Conservation (phyloP, 2,888 invertebrate genomes). For the Caenorhabditis wallacei region DNA sequence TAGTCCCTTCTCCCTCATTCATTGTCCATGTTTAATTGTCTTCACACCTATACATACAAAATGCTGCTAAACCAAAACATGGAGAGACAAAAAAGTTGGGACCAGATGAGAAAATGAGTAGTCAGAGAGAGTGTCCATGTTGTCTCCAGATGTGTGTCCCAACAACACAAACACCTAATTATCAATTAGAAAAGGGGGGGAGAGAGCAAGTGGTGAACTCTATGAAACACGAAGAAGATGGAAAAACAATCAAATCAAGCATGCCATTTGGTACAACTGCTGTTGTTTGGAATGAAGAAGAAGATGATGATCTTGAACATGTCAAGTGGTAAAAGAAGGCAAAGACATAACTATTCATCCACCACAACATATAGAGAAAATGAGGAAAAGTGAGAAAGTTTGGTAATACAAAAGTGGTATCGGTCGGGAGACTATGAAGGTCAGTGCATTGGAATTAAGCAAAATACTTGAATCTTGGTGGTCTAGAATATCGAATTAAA, state of each 20-base stretch:
- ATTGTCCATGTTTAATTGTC: constrained; percentile 62
- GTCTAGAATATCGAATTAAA: too few species aligned
- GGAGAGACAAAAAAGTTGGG: constrained; percentile 13
- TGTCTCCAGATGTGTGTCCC: constrained; percentile 57
- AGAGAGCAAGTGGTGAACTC: constrained; percentile 39
- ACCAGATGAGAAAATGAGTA: not conserved
- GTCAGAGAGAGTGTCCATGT: not conserved
- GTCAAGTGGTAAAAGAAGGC: constrained; percentile 49
- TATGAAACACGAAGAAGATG: constrained; percentile 2
- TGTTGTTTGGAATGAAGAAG: constrained; percentile 14
- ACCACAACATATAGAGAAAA: not conserved
- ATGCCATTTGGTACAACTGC: constrained; percentile 44
- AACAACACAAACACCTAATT: constrained; percentile 63
- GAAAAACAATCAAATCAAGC: constrained; percentile 60
- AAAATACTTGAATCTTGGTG: constrained; percentile 23
- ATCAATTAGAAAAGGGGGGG: constrained; percentile 52
- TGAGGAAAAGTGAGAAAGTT: constrained; percentile 50
- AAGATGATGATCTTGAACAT: constrained; percentile 54
- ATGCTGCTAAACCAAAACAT: constrained; percentile 32
- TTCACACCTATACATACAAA: constrained; percentile 48
- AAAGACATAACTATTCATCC: constrained; percentile 46
- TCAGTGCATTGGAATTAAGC: constrained; percentile 37
- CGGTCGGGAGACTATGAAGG: constrained; percentile 41
- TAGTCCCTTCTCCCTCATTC: constrained; percentile 25
- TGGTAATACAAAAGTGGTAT: constrained; percentile 50